phyloP scores from a whole-genome alignment of 2,888 invertebrate species.

The Kryphioiulus occultus region DNA sequence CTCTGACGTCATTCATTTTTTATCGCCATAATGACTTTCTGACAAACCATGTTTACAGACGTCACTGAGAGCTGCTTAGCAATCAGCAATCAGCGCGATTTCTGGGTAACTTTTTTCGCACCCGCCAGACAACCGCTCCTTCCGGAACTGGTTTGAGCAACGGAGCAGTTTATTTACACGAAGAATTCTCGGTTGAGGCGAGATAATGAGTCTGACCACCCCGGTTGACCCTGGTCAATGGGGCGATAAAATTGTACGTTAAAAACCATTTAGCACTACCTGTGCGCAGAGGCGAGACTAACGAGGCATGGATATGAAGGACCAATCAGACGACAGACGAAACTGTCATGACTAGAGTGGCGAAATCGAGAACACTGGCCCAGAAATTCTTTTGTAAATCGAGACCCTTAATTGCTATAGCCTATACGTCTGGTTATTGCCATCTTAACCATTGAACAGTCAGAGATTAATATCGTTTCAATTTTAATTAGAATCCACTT shows the following conservation, averaged over 20 bases:
- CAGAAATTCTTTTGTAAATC: too few species aligned
- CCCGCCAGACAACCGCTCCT: neutral
- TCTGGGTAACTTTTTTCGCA: neutral
- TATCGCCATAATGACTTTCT: neutral
- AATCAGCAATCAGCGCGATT: neutral
- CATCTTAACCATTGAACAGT: too few species aligned
- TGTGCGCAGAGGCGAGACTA: too few species aligned
- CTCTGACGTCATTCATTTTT: neutral
- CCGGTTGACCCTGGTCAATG: neutral
- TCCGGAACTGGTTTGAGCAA: neutral
- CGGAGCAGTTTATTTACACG: neutral
- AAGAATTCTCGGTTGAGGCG: neutral
- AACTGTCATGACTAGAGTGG: too few species aligned
- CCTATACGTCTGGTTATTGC: too few species aligned
- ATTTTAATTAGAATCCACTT: too few species aligned
- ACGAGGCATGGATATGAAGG: too few species aligned
- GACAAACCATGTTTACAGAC: neutral
- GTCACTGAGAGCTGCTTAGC: neutral
- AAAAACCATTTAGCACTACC: neutral
- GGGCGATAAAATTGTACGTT: neutral
- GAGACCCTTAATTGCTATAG: too few species aligned
- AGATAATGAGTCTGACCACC: neutral
- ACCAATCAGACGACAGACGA: too few species aligned
- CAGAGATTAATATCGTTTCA: too few species aligned
- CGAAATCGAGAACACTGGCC: too few species aligned